Base-by-base conservation (phyloP, 2,797 vertebrate genomes). In the Falco berigora region DNA sequence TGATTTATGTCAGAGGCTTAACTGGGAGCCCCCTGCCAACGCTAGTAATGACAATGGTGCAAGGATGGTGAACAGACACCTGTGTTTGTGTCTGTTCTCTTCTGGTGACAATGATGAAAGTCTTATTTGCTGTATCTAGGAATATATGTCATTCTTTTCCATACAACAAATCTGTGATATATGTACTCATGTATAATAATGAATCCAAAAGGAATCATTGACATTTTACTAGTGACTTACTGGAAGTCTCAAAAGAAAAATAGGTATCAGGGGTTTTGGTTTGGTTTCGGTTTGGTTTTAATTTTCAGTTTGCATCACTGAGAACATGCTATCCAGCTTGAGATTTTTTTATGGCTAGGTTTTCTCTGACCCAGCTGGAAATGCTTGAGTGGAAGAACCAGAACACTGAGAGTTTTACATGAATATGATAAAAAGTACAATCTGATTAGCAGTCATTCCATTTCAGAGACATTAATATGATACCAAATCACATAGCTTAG, bases 201-300 rank as follows among this genome's bases (percentile, higher is more conserved):
- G 90, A 92, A 92, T 92, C 75, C 77, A 90, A 74, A 87, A 88
- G 68, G 74, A 62, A 90, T 77, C 68, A 69, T 72, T 93, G 69
- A 80, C 95, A 90, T 96, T 91, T 95, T 95, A 77, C 72, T 71
- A 47, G 47, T 89, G 34, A 85, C 94, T 96, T 95, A 83, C 68
- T 77, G 30, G 32, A 96, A 90, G 21, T 83, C 86, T 86, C 91
- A 78, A 46, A 72, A 91, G 81, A 92, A 94, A 97, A 96, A 85
- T 71, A 81, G 64, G 86, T 92, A 23, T 66, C 38, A 24, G 66
- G 69, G 34, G 56, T 4, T 67, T 92, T 63, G n/a, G 4, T 62
- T 88, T 59, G 64, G 23, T 68, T 94, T 81, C 34, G 64, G 19
- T 83, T 93, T 91, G 67, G 36, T 56, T 93, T 88, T 86, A 44